Evolutionary conservation across 2,797 vertebrate genomes (phyloP).

Genomic region (Peromyscus nudipes): DNA sequence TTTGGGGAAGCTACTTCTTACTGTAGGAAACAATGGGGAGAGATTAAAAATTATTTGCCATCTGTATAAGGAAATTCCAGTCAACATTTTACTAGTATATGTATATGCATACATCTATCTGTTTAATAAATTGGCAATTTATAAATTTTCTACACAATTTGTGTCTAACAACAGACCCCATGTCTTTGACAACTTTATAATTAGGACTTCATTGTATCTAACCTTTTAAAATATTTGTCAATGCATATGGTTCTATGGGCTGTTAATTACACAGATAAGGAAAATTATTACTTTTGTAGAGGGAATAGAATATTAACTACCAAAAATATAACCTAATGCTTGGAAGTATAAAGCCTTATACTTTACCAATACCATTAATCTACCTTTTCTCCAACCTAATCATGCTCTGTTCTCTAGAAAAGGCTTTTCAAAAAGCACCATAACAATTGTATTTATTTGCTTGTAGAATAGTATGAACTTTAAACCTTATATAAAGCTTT

Average conservation of each 20-base stretch:
- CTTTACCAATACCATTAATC: not conserved
- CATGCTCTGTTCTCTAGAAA: not conserved
- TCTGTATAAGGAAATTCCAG: too few species aligned
- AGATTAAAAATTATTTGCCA: too few species aligned
- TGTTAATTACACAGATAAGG: not conserved
- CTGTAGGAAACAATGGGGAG: too few species aligned
- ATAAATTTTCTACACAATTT: too few species aligned
- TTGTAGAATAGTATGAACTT: not conserved
- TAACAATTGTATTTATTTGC: not conserved
- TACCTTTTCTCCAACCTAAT: not conserved
- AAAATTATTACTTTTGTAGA: not conserved
- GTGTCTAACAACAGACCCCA: too few species aligned
- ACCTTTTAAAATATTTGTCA: not conserved
- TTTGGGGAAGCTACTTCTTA: too few species aligned
- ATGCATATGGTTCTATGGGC: not conserved
- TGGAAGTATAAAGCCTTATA: not conserved
- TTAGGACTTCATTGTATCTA: too few species aligned
- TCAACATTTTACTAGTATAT: too few species aligned
- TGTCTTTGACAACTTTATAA: too few species aligned
- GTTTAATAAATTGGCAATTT: too few species aligned
- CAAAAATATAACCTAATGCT: not conserved
- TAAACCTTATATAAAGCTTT: not conserved
- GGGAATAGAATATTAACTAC: not conserved
- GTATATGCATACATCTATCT: too few species aligned
- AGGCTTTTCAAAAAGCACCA: not conserved